Base-by-base conservation (phyloP, 2,113 vertebrate genomes). In the Genyomyrus donnyi region DNA sequence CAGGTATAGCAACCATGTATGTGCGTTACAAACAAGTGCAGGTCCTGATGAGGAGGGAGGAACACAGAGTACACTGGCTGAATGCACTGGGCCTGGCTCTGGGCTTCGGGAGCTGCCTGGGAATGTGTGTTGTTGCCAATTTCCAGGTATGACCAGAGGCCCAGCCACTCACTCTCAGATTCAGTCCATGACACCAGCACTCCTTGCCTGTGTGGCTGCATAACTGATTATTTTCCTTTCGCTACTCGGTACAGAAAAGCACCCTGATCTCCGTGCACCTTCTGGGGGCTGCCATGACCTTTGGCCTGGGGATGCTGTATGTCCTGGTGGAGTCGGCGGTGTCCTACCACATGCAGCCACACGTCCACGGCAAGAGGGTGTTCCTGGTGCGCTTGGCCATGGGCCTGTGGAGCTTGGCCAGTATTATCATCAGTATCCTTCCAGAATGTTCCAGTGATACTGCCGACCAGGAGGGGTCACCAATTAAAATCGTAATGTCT, bases 341-440 rank as follows among this genome's bases (percentile, higher is more conserved):
- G 17, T 98, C 98, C 17, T 94, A 94, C 92, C 89, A 27, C 92
- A 98, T 98, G 98, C 98, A 98, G 94, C 98, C 97, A 0, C 96
- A 96, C 85, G 13, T 98, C 90, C 97, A 98, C 91, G 93, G 97
- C 93, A 97, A 95, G 88, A 91, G 88, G 39, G 48, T 95, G 48
- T 99, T 96, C 92, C 95, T 96, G 95, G 92, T 96, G 53, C 96
- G 98, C 1, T 93, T 98, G 2, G 19, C 90, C 0, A 3, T 97
- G 17, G 90, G 94, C 0, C 21, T 96, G 52, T 99, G 97, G 97
- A 97, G 97, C 24, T 87, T 92, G 77, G 77, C 91, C 50, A 98
- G 98, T 95, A 96, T 96, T 27, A 58, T 96, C 90, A 96, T 93
- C 95, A 98, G 98, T 98, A 99, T 99, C 98, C 97, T 97, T 96